phyloP scores from a whole-genome alignment of 1,140 invertebrate species.

The Hesperophylax magnus region DNA sequence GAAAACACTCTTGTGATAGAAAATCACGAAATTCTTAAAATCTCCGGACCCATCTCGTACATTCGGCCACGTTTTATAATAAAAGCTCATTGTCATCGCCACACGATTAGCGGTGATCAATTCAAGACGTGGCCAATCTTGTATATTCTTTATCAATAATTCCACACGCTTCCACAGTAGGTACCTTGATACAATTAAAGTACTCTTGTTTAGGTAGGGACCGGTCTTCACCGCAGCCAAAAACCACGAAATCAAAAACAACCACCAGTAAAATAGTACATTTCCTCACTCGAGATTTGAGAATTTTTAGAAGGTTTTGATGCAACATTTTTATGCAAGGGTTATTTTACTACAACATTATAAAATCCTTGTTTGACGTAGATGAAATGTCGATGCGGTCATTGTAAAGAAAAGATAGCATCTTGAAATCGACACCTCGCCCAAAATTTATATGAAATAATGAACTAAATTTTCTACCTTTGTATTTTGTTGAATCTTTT shows the following conservation, averaged over 20 bases:
- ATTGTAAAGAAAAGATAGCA: not conserved
- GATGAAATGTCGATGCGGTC: not conserved
- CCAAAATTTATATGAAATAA: not conserved
- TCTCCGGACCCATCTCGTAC: no score
- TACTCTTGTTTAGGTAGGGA: conserved; percentile 28
- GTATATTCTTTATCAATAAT: no score
- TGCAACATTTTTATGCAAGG: no score
- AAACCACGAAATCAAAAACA: not conserved
- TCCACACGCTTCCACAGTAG: not conserved
- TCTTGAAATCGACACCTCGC: not conserved
- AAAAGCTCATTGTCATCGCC: no score
- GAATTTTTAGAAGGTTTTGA: no score
- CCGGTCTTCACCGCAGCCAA: not conserved
- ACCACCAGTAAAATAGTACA: not conserved
- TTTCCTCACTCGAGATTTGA: not conserved
- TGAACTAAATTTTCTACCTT: not conserved
- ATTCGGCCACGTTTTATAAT: no score
- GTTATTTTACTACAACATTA: no score
- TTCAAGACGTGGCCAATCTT: no score
- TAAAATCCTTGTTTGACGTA: not conserved
- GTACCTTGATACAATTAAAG: conserved; percentile 49
- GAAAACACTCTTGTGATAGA: no score
- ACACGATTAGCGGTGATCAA: no score
- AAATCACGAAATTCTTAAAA: no score
- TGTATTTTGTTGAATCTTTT: no score